These are phyloP conservation scores for Leptogaster cylindrica DNA, from an alignment of 2,888 invertebrate species.

Conservation along the genomic window DNA sequence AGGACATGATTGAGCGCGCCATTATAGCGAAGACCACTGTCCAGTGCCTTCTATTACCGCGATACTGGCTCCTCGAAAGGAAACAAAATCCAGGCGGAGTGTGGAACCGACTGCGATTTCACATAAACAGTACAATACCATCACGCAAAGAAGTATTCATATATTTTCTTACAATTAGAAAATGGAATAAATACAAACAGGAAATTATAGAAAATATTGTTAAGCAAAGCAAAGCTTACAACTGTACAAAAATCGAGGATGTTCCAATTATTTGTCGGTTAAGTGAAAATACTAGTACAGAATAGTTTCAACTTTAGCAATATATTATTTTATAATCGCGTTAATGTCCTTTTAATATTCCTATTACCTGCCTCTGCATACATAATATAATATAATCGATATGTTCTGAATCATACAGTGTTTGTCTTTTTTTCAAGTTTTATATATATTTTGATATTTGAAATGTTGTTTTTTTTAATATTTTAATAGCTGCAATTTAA, in stretches of 20 bases:
- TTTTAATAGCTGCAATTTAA: no score
- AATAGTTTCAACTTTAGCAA: no score
- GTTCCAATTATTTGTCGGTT: conserved; percentile 59
- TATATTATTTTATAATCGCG: no score
- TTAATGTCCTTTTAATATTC: no score
- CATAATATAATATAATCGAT: no score
- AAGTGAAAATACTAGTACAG: no score
- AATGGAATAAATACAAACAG: conserved; percentile 57
- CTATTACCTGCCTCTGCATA: no score
- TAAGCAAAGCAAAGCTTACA: conserved; percentile 43
- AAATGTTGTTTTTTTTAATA: no score
- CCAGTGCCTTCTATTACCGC: conserved; percentile 72
- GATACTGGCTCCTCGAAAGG: conserved; percentile 71
- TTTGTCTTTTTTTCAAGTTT: no score
- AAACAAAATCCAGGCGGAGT: conserved; percentile 59
- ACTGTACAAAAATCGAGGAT: conserved; percentile 54
- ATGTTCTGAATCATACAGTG: no score
- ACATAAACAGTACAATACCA: conserved; percentile 56
- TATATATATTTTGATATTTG: no score
- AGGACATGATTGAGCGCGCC: conserved; percentile 70
- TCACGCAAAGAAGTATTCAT: conserved; percentile 55
- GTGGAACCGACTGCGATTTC: conserved; percentile 58
- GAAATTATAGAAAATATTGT: conserved; percentile 51
- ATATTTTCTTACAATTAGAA: conserved; percentile 54
- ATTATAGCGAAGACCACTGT: conserved; percentile 71